A percentile compares a stretch with the other conserved stretches of the same genome.
Conservation (phyloP, 2,797 vertebrate species). For the Zonotrichia albicollis region DNA sequence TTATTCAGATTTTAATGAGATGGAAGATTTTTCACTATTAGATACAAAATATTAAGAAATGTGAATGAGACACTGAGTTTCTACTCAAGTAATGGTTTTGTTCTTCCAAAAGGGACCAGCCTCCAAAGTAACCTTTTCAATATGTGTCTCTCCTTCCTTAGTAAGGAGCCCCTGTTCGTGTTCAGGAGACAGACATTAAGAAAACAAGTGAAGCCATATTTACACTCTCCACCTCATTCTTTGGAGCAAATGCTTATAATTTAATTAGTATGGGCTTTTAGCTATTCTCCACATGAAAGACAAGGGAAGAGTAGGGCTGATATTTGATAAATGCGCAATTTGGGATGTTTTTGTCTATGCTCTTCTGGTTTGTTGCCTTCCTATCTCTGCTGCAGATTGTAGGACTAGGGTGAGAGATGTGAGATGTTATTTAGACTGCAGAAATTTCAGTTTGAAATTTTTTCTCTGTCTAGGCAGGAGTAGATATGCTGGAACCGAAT, state of each 20-base stretch:
- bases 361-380: background rate
- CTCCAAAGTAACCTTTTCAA: background rate
- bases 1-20: background rate
- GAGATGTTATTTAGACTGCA: background rate
- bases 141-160: background rate
- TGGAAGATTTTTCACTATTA: background rate
- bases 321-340: background rate
- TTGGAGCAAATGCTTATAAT: background rate
- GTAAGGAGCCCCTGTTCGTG: background rate
- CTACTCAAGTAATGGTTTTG: background rate
- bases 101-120: background rate
- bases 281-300: background rate
- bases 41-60: background rate
- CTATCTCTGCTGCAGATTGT: background rate
- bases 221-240: background rate
- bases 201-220: background rate
- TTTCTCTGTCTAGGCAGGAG: background rate
- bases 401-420: background rate
- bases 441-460: background rate
- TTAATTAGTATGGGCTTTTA: background rate
- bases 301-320: background rate
- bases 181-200: background rate
- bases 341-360: fast-evolving
- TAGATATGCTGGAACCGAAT: background rate
- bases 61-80: background rate